Percentiles rank a stretch among this genome's conserved stretches.
phyloP scores from a whole-genome alignment of 2,797 vertebrate genomes.

The Chaenodraco wilsoni region DNA sequence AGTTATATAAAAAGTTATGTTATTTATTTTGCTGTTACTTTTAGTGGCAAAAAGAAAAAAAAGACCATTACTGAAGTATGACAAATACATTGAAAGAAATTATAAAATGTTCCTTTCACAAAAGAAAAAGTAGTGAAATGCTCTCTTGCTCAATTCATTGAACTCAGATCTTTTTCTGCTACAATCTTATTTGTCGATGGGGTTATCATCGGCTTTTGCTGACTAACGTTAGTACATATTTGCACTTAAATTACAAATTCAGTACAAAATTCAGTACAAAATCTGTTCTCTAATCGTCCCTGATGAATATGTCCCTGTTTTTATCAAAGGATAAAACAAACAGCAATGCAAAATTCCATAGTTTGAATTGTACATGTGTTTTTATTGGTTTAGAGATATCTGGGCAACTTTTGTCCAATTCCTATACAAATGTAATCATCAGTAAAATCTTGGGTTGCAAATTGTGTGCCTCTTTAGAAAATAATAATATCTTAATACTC shows the following conservation, averaged over 20 bases:
- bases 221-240: too few relatives aligned
- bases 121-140: too few relatives aligned
- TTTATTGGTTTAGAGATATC: not conserved
- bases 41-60: not conserved
- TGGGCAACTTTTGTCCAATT: not conserved
- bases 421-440: constrained; percentile 15
- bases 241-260: too few relatives aligned
- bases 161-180: not conserved
- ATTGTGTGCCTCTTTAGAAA: not conserved
- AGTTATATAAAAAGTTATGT: too few relatives aligned
- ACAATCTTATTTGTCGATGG: not conserved
- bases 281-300: not conserved
- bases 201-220: not conserved
- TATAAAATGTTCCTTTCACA: not conserved
- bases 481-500: not conserved
- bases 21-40: too few relatives aligned
- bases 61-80: not conserved
- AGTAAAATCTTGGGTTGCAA: not conserved
- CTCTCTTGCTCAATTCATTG: not conserved
- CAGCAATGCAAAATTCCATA: too few relatives aligned
- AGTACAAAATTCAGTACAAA: too few relatives aligned
- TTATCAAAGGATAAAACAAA: not conserved
- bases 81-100: too few relatives aligned
- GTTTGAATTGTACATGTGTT: too few relatives aligned
- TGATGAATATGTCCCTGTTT: not conserved